Conservation (phyloP, 2,113 vertebrate species). For the Bambusicola thoracicus region DNA sequence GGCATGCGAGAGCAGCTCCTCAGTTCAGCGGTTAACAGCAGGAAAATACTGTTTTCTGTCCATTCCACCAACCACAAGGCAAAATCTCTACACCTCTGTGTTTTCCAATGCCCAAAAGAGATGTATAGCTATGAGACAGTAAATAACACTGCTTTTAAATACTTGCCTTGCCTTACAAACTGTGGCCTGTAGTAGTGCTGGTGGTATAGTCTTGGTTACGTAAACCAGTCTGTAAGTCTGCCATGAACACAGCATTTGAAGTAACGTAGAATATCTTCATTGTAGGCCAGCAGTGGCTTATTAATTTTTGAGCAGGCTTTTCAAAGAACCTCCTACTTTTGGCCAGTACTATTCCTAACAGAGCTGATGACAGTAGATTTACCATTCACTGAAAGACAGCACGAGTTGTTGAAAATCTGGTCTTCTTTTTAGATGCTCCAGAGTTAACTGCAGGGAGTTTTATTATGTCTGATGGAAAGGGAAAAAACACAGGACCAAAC, state of each 20-base stretch:
- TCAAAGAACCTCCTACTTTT: background rate
- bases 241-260: background rate
- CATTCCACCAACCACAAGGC: background rate
- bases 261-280: background rate
- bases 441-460: background rate
- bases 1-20: rapidly evolving
- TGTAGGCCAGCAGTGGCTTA: background rate
- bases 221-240: background rate
- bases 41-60: rapidly evolving
- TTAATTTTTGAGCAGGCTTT: background rate
- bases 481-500: background rate
- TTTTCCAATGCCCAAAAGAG: background rate
- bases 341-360: background rate
- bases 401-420: background rate
- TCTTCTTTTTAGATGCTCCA: background rate
- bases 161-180: background rate
- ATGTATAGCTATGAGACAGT: background rate
- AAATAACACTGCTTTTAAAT: background rate
- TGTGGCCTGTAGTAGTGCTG: background rate
- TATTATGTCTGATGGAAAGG: background rate
- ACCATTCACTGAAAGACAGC: background rate
- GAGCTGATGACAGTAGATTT: background rate
- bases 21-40: background rate
- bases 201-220: background rate
- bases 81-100: background rate